phyloP scores from a whole-genome alignment of 2,888 invertebrate species.

The Eupithecia inturbata region DNA sequence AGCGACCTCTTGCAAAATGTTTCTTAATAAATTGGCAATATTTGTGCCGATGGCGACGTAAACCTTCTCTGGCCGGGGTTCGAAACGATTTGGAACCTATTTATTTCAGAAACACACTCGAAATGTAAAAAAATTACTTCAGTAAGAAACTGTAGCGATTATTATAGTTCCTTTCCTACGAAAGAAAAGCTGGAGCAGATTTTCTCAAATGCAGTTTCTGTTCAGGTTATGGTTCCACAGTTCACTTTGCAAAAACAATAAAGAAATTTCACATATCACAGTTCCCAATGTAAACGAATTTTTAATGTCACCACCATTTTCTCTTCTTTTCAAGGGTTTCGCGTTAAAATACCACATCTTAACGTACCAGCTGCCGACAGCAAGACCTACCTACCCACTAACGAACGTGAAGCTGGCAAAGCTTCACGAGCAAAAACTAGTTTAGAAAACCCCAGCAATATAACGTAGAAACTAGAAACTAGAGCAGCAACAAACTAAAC shows the following conservation, averaged over 20 bases:
- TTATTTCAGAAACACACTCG: no score
- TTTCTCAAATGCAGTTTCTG: not conserved
- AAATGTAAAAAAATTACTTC: not conserved
- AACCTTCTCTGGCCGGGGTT: not conserved
- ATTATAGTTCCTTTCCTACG: not conserved
- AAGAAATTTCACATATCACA: not conserved
- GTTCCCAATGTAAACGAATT: not conserved
- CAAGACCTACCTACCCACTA: not conserved
- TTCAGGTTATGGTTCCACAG: not conserved
- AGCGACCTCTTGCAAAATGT: not conserved
- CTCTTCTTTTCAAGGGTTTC: not conserved
- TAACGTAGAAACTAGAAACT: constrained; percentile 1
- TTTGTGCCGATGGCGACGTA: not conserved
- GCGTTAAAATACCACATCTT: not conserved
- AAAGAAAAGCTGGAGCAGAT: not conserved
- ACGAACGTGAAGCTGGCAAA: not conserved
- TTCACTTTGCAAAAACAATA: not conserved
- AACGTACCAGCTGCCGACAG: not conserved
- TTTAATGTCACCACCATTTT: not conserved
- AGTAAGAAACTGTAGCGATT: not conserved
- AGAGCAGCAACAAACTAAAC: not conserved
- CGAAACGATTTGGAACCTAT: not conserved
- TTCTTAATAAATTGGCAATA: not conserved
- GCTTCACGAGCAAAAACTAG: not conserved
- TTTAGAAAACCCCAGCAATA: not conserved